Percentiles rank a stretch among this genome's conserved stretches.
phyloP scores from a whole-genome alignment of 1,140 invertebrate genomes.

The Drosophila orosa region DNA sequence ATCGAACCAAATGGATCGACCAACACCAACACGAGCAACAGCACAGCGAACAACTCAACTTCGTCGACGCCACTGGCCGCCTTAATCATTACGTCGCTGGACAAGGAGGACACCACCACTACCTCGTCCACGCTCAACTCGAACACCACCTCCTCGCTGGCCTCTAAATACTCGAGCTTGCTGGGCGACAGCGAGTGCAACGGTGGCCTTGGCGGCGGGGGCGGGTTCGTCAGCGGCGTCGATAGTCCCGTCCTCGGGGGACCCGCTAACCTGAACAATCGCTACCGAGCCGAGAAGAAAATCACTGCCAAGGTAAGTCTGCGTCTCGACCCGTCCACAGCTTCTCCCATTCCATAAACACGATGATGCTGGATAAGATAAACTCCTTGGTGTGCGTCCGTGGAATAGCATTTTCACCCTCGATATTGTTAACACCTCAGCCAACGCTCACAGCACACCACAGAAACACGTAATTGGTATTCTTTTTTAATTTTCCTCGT shows the following conservation, averaged over 20 bases:
- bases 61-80: conserved; percentile 76
- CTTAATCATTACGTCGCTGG: conserved; percentile 75
- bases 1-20: conserved; percentile 78
- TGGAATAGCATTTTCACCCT: conserved; percentile 42
- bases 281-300: conserved; percentile 83
- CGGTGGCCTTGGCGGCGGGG: conserved; percentile 41
- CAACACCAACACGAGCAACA: conserved; percentile 78
- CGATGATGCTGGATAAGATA: conserved; percentile 21
- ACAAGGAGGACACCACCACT: conserved; percentile 73
- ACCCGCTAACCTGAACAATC: conserved; percentile 74
- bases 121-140: conserved; percentile 79
- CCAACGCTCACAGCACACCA: conserved; percentile 23
- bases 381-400: conserved; percentile 24
- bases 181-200: conserved; percentile 79
- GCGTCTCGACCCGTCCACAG: background rate
- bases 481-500: conserved; percentile 39
- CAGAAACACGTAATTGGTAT: conserved; percentile 29
- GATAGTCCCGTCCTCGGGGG: conserved; percentile 65
- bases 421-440: conserved; percentile 33
- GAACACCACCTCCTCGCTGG: conserved; percentile 77
- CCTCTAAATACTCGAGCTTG: conserved; percentile 79
- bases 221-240: conserved; percentile 30
- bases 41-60: conserved; percentile 77
- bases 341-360: conserved; percentile 16
- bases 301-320: conserved; percentile 84